These are phyloP conservation scores for Tortricodes alternella DNA, from an alignment of 2,888 invertebrate species.

Conservation along the genomic window DNA sequence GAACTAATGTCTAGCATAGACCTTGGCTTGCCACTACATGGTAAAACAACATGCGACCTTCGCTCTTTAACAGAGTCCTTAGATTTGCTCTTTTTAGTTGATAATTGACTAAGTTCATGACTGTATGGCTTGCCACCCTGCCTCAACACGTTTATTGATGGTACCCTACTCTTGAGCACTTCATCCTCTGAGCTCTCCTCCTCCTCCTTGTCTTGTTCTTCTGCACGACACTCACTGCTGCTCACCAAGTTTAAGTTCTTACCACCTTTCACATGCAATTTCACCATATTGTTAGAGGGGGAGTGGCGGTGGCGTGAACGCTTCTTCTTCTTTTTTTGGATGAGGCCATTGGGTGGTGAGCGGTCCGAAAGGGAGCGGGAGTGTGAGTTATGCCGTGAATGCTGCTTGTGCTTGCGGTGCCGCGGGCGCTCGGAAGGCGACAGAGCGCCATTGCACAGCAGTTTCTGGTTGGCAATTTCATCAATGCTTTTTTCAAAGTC, in stretches of 20 bases:
- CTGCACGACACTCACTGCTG: constrained; percentile 73
- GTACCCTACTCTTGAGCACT: constrained; percentile 77
- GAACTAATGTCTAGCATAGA: constrained; percentile 77
- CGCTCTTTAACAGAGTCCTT: constrained; percentile 62
- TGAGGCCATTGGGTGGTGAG: constrained; percentile 62
- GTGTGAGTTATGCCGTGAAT: constrained; percentile 60
- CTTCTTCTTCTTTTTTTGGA: constrained; percentile 70
- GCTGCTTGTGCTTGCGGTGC: constrained; percentile 73
- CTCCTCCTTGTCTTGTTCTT: constrained; percentile 46
- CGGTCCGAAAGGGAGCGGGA: constrained; percentile 41
- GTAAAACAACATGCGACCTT: constrained; percentile 67
- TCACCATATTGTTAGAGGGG: constrained; percentile 59
- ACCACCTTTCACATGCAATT: constrained; percentile 75
- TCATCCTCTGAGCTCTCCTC: constrained; percentile 68
- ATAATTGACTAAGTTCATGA: constrained; percentile 83
- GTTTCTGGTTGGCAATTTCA: constrained; percentile 70
- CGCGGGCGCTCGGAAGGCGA: constrained; percentile 61
- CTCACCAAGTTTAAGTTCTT: constrained; percentile 80
- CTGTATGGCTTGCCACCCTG: constrained; percentile 80
- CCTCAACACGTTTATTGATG: constrained; percentile 65
- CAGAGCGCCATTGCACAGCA: constrained; percentile 64
- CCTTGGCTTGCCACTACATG: constrained; percentile 78
- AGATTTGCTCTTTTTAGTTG: constrained; percentile 73
- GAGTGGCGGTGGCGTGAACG: constrained; percentile 64
- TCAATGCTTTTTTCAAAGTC: constrained; percentile 80